Conservation (phyloP, 2,113 vertebrate species). For the Lepus americanus region DNA sequence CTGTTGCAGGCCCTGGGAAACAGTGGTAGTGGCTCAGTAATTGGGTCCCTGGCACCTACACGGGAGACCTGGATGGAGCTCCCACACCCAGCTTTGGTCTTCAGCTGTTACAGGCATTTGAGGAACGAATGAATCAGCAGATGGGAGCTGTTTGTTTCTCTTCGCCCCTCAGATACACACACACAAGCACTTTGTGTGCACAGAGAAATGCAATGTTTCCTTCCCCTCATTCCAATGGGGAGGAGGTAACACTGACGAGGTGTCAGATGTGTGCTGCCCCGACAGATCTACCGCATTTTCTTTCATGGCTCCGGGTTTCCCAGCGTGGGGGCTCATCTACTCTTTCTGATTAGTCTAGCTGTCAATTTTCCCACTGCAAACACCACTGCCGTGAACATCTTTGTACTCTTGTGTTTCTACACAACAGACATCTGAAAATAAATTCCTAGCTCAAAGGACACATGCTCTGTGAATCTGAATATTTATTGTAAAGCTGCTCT, state of each 20-base stretch:
- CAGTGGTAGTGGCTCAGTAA: too few species aligned
- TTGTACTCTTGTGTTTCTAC: background rate
- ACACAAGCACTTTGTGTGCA: background rate
- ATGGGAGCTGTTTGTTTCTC: too few species aligned
- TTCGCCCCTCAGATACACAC: background rate
- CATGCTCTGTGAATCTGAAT: background rate
- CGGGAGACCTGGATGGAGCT: too few species aligned
- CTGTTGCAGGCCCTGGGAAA: too few species aligned
- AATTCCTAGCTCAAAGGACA: background rate
- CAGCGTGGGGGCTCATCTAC: background rate
- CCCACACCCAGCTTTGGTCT: too few species aligned
- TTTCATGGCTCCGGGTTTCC: background rate
- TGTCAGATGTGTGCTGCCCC: too few species aligned
- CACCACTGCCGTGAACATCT: background rate
- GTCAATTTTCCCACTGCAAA: background rate
- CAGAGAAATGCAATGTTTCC: background rate
- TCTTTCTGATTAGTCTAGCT: background rate
- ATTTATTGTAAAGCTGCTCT: background rate
- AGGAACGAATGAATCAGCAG: too few species aligned
- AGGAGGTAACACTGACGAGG: background rate
- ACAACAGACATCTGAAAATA: background rate
- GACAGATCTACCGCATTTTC: background rate
- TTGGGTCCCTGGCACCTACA: too few species aligned
- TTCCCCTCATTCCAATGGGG: background rate
- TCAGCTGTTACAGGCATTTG: too few species aligned